Evolutionary conservation across 2,113 vertebrate species (phyloP).

Genomic region (Ptilorrhoa leucosticta): DNA sequence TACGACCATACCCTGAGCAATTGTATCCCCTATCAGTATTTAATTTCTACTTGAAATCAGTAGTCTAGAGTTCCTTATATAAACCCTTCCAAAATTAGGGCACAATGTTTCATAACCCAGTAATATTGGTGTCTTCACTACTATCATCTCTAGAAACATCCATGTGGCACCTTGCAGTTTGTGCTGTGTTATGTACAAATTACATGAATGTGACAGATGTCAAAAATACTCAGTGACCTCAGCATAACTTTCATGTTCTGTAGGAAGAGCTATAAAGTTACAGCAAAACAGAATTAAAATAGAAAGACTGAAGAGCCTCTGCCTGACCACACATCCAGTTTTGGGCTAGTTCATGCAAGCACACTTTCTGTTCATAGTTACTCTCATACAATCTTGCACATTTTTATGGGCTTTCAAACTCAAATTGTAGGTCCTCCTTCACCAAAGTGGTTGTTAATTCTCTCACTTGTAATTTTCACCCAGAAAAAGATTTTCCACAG

Average conservation of each 20-base stretch:
- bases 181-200: background rate
- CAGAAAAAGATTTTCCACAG: background rate
- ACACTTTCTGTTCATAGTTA: background rate
- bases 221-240: background rate
- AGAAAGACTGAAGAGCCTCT: background rate
- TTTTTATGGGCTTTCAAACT: background rate
- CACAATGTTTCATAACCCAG: background rate
- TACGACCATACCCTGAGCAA: background rate
- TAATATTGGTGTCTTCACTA: background rate
- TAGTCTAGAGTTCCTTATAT: background rate
- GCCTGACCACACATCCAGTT: background rate
- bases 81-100: background rate
- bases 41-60: background rate
- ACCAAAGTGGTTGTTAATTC: background rate
- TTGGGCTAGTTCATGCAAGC: background rate
- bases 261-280: background rate
- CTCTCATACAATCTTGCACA: background rate
- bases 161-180: background rate
- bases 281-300: background rate
- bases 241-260: background rate
- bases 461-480: background rate
- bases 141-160: background rate
- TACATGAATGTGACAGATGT: background rate
- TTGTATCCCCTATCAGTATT: background rate
- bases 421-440: background rate